Conservation (phyloP, 2,797 vertebrate genomes). For the Schizothorax lantsangensis region DNA sequence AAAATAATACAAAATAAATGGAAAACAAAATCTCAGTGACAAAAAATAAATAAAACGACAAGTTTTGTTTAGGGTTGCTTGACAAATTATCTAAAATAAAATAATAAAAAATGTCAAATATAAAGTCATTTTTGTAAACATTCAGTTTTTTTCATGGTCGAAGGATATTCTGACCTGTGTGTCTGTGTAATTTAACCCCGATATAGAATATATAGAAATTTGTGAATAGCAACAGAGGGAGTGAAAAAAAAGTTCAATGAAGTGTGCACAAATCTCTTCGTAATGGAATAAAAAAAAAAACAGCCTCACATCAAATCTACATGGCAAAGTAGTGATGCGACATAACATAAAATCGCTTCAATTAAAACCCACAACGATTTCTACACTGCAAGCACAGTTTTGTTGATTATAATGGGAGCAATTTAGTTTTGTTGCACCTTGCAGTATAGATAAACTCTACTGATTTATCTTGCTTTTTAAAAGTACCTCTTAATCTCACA, state of each 20-base stretch:
- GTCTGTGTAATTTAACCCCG: not conserved
- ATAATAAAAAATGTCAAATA: not conserved
- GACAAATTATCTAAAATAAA: not conserved
- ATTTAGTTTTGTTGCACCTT: not conserved
- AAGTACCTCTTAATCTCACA: not conserved
- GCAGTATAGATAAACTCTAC: not conserved
- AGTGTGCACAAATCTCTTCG: not conserved
- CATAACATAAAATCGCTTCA: not conserved
- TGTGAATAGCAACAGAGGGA: not conserved
- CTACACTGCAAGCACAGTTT: not conserved
- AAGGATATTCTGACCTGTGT: not conserved
- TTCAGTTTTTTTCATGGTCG: not conserved
- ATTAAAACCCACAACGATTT: not conserved
- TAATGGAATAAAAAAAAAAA: not conserved
- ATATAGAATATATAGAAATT: not conserved
- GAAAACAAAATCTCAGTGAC: not conserved
- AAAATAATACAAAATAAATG: not conserved
- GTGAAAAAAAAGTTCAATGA: not conserved
- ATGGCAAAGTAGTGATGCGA: not conserved
- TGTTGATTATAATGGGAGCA: not conserved
- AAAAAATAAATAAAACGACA: not conserved
- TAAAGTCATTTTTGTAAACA: not conserved
- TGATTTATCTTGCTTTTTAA: not conserved
- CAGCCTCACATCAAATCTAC: not conserved
- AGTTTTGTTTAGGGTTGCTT: not conserved